Conservation (phyloP, 92 coral and sea anemone species). For the Porites lobata region DNA sequence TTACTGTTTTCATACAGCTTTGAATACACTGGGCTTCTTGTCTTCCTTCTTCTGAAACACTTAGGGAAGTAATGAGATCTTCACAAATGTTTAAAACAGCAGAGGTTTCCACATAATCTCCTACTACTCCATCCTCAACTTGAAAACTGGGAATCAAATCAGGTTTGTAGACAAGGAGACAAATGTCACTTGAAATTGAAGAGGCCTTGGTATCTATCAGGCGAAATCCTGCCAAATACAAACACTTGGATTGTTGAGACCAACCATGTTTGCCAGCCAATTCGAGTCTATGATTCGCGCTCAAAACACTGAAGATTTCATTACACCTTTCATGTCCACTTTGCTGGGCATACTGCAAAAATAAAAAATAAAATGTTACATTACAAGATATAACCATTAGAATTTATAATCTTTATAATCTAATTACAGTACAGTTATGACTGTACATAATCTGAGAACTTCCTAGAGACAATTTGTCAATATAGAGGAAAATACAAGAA, state of each 20-base stretch:
- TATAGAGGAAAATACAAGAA: no score
- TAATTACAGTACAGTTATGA: no score
- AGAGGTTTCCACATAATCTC: slow-evolving; percentile 1
- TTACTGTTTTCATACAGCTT: slow-evolving; percentile 3
- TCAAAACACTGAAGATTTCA: slow-evolving; percentile 22
- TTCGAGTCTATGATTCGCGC: background rate
- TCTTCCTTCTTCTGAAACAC: slow-evolving; percentile 1
- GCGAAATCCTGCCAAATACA: slow-evolving; percentile 51
- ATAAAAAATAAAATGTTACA: background rate
- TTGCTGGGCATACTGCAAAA: slow-evolving; percentile 8
- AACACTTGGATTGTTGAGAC: slow-evolving; percentile 21
- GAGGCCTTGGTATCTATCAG: slow-evolving; percentile 19
- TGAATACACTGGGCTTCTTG: background rate
- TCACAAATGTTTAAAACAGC: slow-evolving; percentile 26
- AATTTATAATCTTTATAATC: no score
- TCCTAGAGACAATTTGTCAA: no score
- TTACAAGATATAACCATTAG: no score
- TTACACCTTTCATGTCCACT: background rate
- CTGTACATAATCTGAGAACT: no score
- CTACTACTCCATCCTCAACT: slow-evolving; percentile 42
- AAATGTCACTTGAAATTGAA: background rate
- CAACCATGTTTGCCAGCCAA: background rate
- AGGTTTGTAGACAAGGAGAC: slow-evolving; percentile 31
- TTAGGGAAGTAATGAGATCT: background rate
- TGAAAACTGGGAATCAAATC: slow-evolving; percentile 37